Conservation (phyloP, 2,888 invertebrate species). For the Peribatodes rhomboidaria region DNA sequence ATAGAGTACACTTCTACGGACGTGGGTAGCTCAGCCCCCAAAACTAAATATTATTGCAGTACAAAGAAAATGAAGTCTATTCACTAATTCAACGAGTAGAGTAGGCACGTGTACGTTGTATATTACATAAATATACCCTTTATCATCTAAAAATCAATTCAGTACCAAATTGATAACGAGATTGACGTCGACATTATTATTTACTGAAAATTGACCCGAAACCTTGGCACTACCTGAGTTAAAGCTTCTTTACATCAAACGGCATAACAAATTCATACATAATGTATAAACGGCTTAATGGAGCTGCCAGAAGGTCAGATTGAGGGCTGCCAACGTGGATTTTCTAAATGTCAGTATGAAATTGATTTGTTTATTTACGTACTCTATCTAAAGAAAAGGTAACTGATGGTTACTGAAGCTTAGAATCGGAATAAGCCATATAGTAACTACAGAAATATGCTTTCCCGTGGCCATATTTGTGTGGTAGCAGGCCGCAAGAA, state of each 20-base stretch:
- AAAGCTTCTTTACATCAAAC: constrained; percentile 86
- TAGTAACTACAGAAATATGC: too few relatives aligned
- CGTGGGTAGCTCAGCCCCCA: too few relatives aligned
- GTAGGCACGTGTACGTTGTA: too few relatives aligned
- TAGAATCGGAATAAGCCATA: too few relatives aligned
- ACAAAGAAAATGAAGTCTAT: too few relatives aligned
- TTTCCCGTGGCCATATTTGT: too few relatives aligned
- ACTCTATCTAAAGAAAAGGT: too few relatives aligned
- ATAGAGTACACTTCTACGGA: too few relatives aligned
- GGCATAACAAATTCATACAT: constrained; percentile 87
- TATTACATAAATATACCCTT: constrained; percentile 1
- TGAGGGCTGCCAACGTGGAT: constrained; percentile 49
- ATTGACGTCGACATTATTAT: constrained; percentile 43
- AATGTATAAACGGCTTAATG: constrained; percentile 86
- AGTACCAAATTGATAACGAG: constrained; percentile 31
- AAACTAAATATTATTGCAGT: too few relatives aligned
- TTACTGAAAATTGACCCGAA: constrained; percentile 67
- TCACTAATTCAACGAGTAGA: neutral
- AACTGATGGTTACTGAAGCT: too few relatives aligned
- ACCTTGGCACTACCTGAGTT: constrained; percentile 80
- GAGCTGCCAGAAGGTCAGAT: constrained; percentile 84
- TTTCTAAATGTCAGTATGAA: neutral
- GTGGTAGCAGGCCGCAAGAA: too few relatives aligned
- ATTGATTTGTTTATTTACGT: neutral
- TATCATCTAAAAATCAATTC: constrained; percentile 23